A percentile compares a stretch with the other conserved stretches of the same genome.
Conservation (phyloP, 2,113 vertebrate genomes). For the Colinus virginianus region DNA sequence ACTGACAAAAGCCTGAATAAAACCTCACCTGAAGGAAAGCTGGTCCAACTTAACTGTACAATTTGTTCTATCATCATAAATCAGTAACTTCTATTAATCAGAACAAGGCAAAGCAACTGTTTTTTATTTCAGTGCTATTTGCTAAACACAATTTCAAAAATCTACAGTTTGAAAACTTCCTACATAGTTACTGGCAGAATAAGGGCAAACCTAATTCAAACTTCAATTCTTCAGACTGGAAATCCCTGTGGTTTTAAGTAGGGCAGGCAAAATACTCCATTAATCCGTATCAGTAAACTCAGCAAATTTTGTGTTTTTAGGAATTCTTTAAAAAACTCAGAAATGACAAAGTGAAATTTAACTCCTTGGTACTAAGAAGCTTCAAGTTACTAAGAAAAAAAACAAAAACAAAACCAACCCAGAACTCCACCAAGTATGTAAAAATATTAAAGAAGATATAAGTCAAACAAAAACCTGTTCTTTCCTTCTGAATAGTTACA, state of each 20-base stretch:
- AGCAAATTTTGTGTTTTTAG: background rate
- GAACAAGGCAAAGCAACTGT: background rate
- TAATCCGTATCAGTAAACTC: background rate
- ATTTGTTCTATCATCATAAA: background rate
- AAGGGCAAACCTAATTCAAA: background rate
- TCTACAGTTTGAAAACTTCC: background rate
- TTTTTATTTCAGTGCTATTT: background rate
- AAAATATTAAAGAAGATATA: background rate
- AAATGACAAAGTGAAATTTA: background rate
- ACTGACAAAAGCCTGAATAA: background rate
- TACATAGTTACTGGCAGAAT: background rate
- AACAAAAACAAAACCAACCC: no score
- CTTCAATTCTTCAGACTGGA: background rate
- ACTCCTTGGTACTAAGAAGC: background rate
- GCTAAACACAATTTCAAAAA: accelerated
- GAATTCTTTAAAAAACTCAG: background rate
- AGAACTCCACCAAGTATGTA: background rate
- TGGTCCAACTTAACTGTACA: background rate
- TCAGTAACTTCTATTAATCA: background rate
- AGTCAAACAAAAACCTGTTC: background rate
- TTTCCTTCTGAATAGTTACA: background rate
- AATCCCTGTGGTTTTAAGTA: background rate
- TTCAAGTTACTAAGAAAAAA: background rate
- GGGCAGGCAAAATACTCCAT: background rate
- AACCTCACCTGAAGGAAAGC: background rate